These are phyloP conservation scores for Tortricodes alternella DNA, from an alignment of 2,888 invertebrate species.

Conservation along the genomic window DNA sequence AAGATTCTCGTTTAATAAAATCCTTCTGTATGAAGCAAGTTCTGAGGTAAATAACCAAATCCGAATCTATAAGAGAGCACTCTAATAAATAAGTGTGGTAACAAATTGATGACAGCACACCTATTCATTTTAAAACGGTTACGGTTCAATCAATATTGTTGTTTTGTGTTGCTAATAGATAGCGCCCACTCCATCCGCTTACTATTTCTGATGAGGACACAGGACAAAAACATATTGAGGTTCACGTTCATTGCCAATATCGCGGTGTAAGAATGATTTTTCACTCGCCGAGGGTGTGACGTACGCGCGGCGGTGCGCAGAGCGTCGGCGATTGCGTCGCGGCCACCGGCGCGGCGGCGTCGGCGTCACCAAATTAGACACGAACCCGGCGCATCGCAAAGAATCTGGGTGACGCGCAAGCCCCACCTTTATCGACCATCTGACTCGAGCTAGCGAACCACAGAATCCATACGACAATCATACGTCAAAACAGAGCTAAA, in stretches of 20 bases:
- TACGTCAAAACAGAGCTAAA: slow-evolving; percentile 52
- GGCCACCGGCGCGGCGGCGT: slow-evolving; percentile 39
- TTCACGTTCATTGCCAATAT: slow-evolving; percentile 48
- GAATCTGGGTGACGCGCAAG: slow-evolving; percentile 65
- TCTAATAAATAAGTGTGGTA: no score
- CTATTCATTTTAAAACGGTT: background rate
- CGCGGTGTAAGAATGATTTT: slow-evolving; percentile 34
- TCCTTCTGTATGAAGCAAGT: no score
- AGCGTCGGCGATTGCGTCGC: slow-evolving; percentile 55
- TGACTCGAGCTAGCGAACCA: slow-evolving; percentile 54
- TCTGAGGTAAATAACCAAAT: no score
- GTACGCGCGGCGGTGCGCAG: slow-evolving; percentile 12
- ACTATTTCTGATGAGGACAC: slow-evolving; percentile 33
- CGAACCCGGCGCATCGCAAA: slow-evolving; percentile 51
- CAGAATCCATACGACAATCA: slow-evolving; percentile 47
- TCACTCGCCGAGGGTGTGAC: slow-evolving; percentile 40
- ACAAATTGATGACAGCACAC: background rate
- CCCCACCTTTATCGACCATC: slow-evolving; percentile 61
- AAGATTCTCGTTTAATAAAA: no score
- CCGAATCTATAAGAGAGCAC: no score
- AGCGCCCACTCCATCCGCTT: slow-evolving; percentile 35
- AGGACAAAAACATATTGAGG: slow-evolving; percentile 29
- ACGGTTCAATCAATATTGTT: slow-evolving; percentile 13
- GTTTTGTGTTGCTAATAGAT: slow-evolving; percentile 34
- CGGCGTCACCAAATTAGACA: slow-evolving; percentile 80